A percentile compares a stretch with the other conserved stretches of the same genome.
Evolutionary conservation across 2,113 vertebrate species (phyloP).

Genomic region (Apistogramma diplotaenia): DNA sequence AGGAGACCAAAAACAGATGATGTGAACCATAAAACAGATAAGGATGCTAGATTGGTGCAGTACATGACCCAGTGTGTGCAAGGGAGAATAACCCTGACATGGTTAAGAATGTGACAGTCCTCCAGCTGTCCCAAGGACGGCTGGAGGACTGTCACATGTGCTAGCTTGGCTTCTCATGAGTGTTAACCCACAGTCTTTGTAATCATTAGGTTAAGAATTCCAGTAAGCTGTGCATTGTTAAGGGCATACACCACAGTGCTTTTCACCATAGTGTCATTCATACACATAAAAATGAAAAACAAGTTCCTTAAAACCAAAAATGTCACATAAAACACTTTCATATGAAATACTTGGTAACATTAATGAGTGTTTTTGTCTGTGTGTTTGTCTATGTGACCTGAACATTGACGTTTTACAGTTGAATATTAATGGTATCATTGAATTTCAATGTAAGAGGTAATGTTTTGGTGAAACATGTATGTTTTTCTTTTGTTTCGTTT

Average conservation of each 20-base stretch:
- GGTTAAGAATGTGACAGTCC: constrained; percentile 42
- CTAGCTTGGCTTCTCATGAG: constrained; percentile 5
- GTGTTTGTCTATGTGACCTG: constrained; percentile 44
- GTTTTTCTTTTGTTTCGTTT: neutral
- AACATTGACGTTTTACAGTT: constrained; percentile 51
- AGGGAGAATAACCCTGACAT: constrained; percentile 19
- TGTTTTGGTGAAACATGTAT: constrained; percentile 44
- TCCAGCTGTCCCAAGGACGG: constrained; percentile 65
- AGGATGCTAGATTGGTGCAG: neutral
- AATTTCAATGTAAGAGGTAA: constrained; percentile 46
- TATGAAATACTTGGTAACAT: constrained; percentile 32
- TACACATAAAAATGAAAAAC: constrained; percentile 10
- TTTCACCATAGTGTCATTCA: constrained; percentile 63
- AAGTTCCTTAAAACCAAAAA: constrained; percentile 61
- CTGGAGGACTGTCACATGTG: constrained; percentile 41
- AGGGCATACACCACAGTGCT: constrained; percentile 75
- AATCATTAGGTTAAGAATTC: constrained; percentile 7
- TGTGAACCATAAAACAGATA: neutral
- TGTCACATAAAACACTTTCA: constrained; percentile 45
- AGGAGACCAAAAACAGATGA: neutral
- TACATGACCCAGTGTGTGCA: constrained; percentile 8
- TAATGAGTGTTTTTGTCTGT: constrained; percentile 56
- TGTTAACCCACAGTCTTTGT: constrained; percentile 18
- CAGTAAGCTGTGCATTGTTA: constrained; percentile 53
- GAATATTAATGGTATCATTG: constrained; percentile 45